These are phyloP conservation scores for Philaenus spumarius DNA, from an alignment of 1,140 invertebrate genomes.

Conservation along the genomic window DNA sequence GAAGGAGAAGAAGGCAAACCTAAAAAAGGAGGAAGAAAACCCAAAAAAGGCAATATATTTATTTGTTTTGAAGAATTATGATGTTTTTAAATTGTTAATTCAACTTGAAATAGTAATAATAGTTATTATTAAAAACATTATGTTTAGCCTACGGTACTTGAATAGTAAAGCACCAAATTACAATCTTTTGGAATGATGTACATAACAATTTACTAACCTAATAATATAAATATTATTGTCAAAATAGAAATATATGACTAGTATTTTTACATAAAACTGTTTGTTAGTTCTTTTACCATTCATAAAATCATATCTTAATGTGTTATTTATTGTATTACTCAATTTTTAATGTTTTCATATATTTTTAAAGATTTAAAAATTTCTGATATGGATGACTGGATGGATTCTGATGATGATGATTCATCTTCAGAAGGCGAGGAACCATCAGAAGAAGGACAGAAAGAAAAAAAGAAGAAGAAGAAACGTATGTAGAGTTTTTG, in stretches of 20 bases:
- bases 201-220: too few species aligned
- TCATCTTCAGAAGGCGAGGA: conserved; percentile 55
- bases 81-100: conserved; percentile 17
- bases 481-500: conserved; percentile 22
- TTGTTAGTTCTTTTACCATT: not conserved
- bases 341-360: not conserved
- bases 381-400: conserved; percentile 93
- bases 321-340: not conserved
- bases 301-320: not conserved
- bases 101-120: conserved; percentile 24
- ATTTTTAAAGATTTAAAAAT: conserved; percentile 63
- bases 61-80: not conserved
- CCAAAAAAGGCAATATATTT: conserved; percentile 39
- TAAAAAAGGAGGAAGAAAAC: conserved; percentile 48
- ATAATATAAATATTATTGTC: too few species aligned
- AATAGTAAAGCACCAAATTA: not conserved
- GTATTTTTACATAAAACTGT: too few species aligned
- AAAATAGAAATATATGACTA: too few species aligned
- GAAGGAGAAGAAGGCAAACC: conserved; percentile 57
- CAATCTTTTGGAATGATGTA: not conserved
- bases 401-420: conserved; percentile 69
- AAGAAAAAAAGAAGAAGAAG: conserved; percentile 60
- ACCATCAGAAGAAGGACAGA: conserved; percentile 54
- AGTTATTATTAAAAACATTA: not conserved
- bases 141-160: not conserved